Evolutionary conservation across 1,140 invertebrate genomes (phyloP), one percentile per base, ranked within the genome.

Genomic region (Brachionus asplanchnoidis): DNA sequence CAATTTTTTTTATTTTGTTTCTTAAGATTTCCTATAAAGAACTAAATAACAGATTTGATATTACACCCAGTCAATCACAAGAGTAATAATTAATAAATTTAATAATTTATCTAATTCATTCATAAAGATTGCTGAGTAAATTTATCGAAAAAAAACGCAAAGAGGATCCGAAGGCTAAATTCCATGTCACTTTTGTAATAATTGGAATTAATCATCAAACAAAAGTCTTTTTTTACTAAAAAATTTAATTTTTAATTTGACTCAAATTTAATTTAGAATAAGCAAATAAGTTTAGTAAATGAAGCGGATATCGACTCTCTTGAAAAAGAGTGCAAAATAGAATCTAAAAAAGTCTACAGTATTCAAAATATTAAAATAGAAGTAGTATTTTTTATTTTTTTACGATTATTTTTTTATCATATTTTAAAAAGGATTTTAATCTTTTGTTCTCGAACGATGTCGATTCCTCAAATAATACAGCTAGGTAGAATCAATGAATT

Each of bases 361-460:
- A 50, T 77, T 77, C 73, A 77, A 50, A 77, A 23, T 26, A 11
- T n/a, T 26, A 77, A 77, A 77, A 50, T 77, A 26, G 73, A 77
- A 77, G 73, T 77, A 50, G 5, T 68, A 68, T 9, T 68, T 68
- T 68, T 17, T 32, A 6, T 12, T 68, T 32, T 4, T 68, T 32
- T 14, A 68, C n/a, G 32, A 11, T 36, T 68, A 36, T n/a, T 32
- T 14, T 68, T 68, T 32, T 4, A 32, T 68, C 56, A 14, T 28
- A 5, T 40, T 42, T 36, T 20, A 14, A 17, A 17, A 77, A 77
- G 73, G 73, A 77, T 9, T 77, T 77, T 50, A 77, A 77, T 12
- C 8, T 77, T 14, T 9, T 77, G 23, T 77, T 26, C 7, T 77
- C 73, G 23, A 77, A 46, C 20, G 73, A 77, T 50, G 46, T 77